Conservation (phyloP, 2,113 vertebrate species). For the Carassius gibelio region DNA sequence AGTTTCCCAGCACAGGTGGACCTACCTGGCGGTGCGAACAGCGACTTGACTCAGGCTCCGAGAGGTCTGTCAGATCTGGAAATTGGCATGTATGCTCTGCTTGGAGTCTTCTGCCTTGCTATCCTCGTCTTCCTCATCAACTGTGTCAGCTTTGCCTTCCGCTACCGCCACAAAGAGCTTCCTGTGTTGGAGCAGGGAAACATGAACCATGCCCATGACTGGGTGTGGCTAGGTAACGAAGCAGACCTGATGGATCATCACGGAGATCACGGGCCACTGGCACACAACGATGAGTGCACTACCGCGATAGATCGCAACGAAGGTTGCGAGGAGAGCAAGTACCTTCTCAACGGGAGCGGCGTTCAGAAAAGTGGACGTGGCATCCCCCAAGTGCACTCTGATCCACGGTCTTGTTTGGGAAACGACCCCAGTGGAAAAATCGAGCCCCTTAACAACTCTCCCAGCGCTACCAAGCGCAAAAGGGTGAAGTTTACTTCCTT, state of each 20-base stretch:
- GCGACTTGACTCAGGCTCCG: conserved; percentile 82
- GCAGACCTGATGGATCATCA: conserved; percentile 88
- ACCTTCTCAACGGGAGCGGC: conserved; percentile 84
- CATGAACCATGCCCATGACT: conserved; percentile 96
- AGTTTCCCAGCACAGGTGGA: conserved; percentile 83
- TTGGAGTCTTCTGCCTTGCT: conserved; percentile 95
- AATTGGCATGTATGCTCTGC: conserved; percentile 96
- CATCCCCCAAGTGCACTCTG: conserved; percentile 82
- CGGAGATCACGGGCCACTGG: conserved; percentile 79
- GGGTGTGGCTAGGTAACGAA: conserved; percentile 95
- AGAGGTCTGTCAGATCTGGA: conserved; percentile 91
- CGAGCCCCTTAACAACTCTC: conserved; percentile 82
- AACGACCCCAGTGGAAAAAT: conserved; percentile 77
- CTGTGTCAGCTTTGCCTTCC: conserved; percentile 96
- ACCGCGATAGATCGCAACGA: conserved; percentile 87
- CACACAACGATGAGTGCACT: conserved; percentile 82
- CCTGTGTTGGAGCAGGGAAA: conserved; percentile 88
- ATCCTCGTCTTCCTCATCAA: conserved; percentile 97
- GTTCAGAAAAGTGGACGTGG: conserved; percentile 84
- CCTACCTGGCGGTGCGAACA: conserved; percentile 75
- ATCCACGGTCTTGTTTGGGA: conserved; percentile 81
- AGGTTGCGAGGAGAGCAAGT: conserved; percentile 90
- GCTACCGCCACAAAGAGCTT: conserved; percentile 94
- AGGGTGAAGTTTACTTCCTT: conserved; percentile 96
- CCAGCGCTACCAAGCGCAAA: conserved; percentile 86